Base-by-base conservation (phyloP, 2,113 vertebrate genomes). In the Atlantisia rogersi region DNA sequence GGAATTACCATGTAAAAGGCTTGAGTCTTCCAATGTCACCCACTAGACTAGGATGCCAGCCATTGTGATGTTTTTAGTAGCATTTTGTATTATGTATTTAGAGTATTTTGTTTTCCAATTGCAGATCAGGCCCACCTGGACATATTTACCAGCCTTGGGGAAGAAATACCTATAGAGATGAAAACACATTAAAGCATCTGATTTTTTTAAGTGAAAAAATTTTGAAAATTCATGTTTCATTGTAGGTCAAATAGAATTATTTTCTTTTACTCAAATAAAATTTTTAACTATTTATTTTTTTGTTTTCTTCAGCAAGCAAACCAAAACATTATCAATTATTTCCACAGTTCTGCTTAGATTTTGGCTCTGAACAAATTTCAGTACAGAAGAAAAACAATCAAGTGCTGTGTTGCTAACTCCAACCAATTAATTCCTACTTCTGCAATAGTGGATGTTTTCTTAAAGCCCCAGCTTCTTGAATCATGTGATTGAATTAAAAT, bases 381-480 rank as follows among this genome's bases (percentile, higher is more conserved):
- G 60, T 63, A 25, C 42, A 79, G 63, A 74, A 74, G 37, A 88
- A 82, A 78, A 53, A 31, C 60, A 90, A 52, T 50, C 60, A 64
- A 90, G 40, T 31, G 35, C 65, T 73, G 35, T 62, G 37, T 48
- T 75, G 53, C 69, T 93, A 88, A 78, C 81, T 87, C 79, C 16
- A 19, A 87, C 42, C 90, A 87, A 87, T 35, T 91, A 84, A 71
- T 82, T 65, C 65, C 64, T 52, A 90, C 48, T 37, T 86, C 88
- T 91, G 74, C 74, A 92, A 53, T 32, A 86, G 12, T 22, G 58
- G 65, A 60, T 50, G 80, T 88, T 90, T 90, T 82, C 81, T 94
- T 44, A 94, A 84, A 95, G 82, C 44, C n/a, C 77, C 73, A 93
- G 90, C 64, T 92, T 75, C 88, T 79, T 60, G 69, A 87, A 56